Conservation (phyloP, 1,140 invertebrate species). For the Lithobius niger region DNA sequence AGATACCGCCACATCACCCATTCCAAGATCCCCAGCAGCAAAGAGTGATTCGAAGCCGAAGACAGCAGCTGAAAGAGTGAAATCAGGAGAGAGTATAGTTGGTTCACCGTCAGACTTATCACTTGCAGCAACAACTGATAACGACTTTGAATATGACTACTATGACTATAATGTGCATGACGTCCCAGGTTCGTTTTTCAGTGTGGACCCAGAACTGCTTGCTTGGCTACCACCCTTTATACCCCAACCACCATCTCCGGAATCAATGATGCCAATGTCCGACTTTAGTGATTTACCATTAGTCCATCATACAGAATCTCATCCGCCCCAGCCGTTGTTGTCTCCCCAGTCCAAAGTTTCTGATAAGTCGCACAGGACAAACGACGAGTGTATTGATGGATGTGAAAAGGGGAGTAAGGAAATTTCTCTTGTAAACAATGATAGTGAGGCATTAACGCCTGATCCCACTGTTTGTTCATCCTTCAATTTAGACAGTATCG, state of each 20-base stretch:
- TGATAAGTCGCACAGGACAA: background rate
- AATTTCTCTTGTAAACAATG: background rate
- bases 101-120: background rate
- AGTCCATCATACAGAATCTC: no score
- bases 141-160: constrained; percentile 77
- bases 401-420: background rate
- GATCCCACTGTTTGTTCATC: background rate
- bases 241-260: constrained; percentile 15
- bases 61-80: no score
- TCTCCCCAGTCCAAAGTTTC: no score
- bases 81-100: no score
- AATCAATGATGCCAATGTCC: background rate
- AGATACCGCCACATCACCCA: no score
- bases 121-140: constrained; percentile 45
- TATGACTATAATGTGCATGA: constrained; percentile 72
- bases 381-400: background rate
- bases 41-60: background rate
- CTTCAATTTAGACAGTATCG: background rate
- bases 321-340: no score
- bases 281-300: no score
- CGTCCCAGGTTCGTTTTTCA: constrained; percentile 61
- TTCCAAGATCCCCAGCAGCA: no score
- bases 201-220: constrained; percentile 62
- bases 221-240: constrained; percentile 62
- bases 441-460: background rate